Evolutionary conservation across 1,140 invertebrate genomes (phyloP).

Genomic region (Leptestheria dahalacensis): DNA sequence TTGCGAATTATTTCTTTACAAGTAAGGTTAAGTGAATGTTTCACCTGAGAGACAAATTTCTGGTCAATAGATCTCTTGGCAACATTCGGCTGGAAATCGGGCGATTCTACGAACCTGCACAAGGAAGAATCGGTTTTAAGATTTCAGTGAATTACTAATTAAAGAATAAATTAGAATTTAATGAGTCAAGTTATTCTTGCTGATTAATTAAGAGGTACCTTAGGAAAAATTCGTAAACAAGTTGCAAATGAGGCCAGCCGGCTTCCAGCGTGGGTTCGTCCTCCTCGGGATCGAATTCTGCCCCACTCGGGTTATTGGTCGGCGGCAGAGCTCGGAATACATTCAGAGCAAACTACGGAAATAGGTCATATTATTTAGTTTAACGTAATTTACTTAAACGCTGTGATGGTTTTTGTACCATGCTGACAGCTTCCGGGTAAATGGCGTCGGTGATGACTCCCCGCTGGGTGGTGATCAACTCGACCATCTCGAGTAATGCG

Average conservation of each 20-base stretch:
- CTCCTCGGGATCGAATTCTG: slow-evolving; percentile 98
- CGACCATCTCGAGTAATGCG: slow-evolving; percentile 95
- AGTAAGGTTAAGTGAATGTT: too few species aligned
- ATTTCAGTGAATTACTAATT: too few species aligned
- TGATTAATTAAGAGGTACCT: slow-evolving; percentile 27
- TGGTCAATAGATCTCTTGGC: slow-evolving; percentile 94
- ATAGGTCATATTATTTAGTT: slow-evolving; percentile 16
- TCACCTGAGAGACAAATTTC: slow-evolving; percentile 81
- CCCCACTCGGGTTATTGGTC: slow-evolving; percentile 88
- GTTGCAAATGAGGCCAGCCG: slow-evolving; percentile 95
- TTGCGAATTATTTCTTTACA: too few species aligned
- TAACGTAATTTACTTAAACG: too few species aligned
- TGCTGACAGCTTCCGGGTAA: slow-evolving; percentile 89
- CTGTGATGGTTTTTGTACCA: too few species aligned
- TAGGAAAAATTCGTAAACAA: slow-evolving; percentile 82
- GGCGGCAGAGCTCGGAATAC: slow-evolving; percentile 93
- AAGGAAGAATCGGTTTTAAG: not conserved
- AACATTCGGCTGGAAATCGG: slow-evolving; percentile 82
- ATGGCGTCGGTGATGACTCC: slow-evolving; percentile 86
- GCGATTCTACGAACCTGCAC: slow-evolving; percentile 67
- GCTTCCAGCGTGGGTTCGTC: slow-evolving; percentile 98
- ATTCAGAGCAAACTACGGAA: slow-evolving; percentile 68
- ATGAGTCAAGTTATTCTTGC: not conserved
- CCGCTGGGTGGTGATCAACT: slow-evolving; percentile 81
- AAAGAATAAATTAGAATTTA: too few species aligned